Conservation (phyloP, 2,113 vertebrate species). For the Chaetorhynchus papuensis region DNA sequence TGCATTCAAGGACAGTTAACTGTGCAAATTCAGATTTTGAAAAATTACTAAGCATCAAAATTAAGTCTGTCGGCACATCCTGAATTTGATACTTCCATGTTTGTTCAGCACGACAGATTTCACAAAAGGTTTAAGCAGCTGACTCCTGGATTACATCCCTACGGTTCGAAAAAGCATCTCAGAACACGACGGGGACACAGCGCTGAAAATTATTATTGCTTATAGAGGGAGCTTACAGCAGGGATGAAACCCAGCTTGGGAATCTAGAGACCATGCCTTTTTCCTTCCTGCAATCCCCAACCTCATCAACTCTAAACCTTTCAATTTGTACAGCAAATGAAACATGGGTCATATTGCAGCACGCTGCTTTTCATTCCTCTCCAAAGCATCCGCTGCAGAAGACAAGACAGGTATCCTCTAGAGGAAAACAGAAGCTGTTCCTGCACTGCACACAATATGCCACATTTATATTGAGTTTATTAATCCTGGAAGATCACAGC, state of each 20-base stretch:
- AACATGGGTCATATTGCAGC: background rate
- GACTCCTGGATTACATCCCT: background rate
- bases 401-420: background rate
- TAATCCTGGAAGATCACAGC: background rate
- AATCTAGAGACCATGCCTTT: background rate
- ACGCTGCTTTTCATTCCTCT: background rate
- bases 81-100: background rate
- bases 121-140: background rate
- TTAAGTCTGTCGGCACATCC: background rate
- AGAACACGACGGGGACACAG: background rate
- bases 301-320: background rate
- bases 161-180: background rate
- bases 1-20: background rate
- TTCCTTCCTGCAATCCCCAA: background rate
- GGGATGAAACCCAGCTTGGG: background rate
- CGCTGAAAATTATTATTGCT: background rate
- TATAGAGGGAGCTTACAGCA: background rate
- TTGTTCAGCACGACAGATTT: background rate
- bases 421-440: background rate
- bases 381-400: background rate
- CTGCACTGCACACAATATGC: background rate
- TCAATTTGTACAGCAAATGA: background rate
- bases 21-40: background rate
- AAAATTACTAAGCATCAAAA: background rate
- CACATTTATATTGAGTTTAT: background rate